A percentile compares a stretch with the other conserved stretches of the same genome.
phyloP scores from a whole-genome alignment of 2,888 invertebrate genomes.

The Lasioglossum vierecki region DNA sequence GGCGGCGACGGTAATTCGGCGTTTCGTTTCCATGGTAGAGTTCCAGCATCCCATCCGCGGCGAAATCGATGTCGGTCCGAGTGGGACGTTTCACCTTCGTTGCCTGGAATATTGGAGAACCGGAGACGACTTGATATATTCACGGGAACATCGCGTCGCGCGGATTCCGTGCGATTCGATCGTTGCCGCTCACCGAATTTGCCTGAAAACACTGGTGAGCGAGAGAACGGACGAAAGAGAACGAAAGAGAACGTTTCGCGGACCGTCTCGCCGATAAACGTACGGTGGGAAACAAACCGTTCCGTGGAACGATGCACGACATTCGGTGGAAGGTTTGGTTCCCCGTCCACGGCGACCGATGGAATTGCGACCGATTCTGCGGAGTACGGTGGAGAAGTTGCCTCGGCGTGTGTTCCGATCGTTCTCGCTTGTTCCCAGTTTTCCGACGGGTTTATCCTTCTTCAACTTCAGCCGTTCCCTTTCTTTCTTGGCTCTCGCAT shows the following conservation, averaged over 20 bases:
- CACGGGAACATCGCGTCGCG: not conserved
- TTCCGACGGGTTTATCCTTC: not conserved
- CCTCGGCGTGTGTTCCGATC: constrained; percentile 3
- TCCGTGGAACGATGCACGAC: not conserved
- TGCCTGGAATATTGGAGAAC: constrained; percentile 60
- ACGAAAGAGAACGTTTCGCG: not conserved
- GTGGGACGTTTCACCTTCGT: constrained; percentile 14
- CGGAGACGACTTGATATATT: constrained; percentile 47
- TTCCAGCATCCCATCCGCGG: not conserved
- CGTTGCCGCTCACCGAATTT: not conserved
- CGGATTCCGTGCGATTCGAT: constrained; percentile 23
- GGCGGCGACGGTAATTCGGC: constrained; percentile 51
- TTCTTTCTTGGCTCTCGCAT: not conserved
- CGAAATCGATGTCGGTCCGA: constrained; percentile 55
- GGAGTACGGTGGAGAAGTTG: not conserved
- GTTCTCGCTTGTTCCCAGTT: not conserved
- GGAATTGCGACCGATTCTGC: constrained; percentile 25
- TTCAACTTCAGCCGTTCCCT: not conserved
- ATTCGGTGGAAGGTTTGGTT: not conserved
- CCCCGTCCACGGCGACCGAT: not conserved
- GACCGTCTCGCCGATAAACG: not conserved
- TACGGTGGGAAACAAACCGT: not conserved
- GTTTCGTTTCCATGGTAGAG: not conserved
- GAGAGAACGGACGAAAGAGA: not conserved
- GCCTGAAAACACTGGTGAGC: not conserved